phyloP scores from a whole-genome alignment of 2,888 invertebrate species.

The Colostygia pectinataria region DNA sequence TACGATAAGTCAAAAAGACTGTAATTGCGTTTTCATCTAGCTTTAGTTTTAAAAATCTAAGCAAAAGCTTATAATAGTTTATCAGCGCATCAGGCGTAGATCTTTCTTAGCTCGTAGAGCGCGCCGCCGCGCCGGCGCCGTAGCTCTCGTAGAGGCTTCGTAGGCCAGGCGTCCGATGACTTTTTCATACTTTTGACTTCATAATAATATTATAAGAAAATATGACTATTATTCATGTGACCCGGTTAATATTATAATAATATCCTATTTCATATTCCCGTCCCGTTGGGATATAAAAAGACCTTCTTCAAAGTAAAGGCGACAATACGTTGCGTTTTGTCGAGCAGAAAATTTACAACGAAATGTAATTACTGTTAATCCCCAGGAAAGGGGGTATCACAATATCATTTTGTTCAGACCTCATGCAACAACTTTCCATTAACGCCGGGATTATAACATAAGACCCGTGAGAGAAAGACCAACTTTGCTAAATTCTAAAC shows the following conservation, averaged over 20 bases:
- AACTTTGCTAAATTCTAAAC: constrained; percentile 17
- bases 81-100: too few species aligned
- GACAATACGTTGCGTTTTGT: constrained; percentile 44
- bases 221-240: too few species aligned
- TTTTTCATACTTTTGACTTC: not conserved
- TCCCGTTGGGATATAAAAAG: constrained; percentile 1
- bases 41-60: too few species aligned
- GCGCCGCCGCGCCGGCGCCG: too few species aligned
- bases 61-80: too few species aligned
- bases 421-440: constrained; percentile 35
- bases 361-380: constrained; percentile 61
- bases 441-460: constrained; percentile 33
- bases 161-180: not conserved
- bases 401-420: constrained; percentile 32
- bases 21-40: too few species aligned
- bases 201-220: too few species aligned
- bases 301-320: constrained; percentile 11
- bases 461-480: constrained; percentile 31
- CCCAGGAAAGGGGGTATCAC: constrained; percentile 29
- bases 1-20: too few species aligned
- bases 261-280: too few species aligned
- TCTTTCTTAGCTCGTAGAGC: not conserved
- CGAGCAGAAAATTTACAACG: constrained; percentile 56
- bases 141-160: not conserved
- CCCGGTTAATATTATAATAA: too few species aligned